Conservation (phyloP, 2,113 vertebrate species). For the Manacus vitellinus region DNA sequence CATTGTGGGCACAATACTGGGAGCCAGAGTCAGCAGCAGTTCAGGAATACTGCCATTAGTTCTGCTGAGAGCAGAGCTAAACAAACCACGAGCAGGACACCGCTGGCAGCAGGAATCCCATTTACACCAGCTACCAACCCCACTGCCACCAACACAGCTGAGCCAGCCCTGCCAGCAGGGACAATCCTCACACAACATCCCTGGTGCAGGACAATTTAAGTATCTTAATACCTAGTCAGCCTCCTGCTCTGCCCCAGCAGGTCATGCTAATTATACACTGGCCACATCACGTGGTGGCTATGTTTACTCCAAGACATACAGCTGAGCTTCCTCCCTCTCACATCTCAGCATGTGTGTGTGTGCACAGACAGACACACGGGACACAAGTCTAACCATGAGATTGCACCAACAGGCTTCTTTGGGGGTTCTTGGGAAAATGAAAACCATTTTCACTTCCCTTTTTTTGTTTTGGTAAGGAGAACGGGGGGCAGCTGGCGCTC, state of each 20-base stretch:
- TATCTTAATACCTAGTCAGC: neutral
- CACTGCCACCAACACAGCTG: fast-evolving
- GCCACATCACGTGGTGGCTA: conserved; percentile 28
- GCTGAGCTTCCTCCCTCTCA: conserved; percentile 1
- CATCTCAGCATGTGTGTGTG: neutral
- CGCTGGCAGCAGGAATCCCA: neutral
- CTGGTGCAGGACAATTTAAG: neutral
- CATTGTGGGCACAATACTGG: neutral
- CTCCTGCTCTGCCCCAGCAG: conserved; percentile 33
- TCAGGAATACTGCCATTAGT: conserved; percentile 21
- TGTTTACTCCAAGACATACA: conserved; percentile 57
- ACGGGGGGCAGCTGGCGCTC: fast-evolving
- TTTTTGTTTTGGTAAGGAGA: neutral
- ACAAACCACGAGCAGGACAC: neutral
- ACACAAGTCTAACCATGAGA: neutral
- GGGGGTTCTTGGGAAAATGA: neutral
- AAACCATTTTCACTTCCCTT: neutral
- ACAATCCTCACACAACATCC: fast-evolving
- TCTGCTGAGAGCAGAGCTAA: neutral
- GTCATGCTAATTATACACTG: conserved; percentile 62
- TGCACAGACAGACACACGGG: neutral
- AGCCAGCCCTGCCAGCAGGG: neutral
- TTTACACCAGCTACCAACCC: neutral
- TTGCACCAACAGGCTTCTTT: neutral
- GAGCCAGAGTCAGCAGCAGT: conserved; percentile 34